Conservation (phyloP, 2,888 invertebrate genomes). For the Podabrus alpinus region DNA sequence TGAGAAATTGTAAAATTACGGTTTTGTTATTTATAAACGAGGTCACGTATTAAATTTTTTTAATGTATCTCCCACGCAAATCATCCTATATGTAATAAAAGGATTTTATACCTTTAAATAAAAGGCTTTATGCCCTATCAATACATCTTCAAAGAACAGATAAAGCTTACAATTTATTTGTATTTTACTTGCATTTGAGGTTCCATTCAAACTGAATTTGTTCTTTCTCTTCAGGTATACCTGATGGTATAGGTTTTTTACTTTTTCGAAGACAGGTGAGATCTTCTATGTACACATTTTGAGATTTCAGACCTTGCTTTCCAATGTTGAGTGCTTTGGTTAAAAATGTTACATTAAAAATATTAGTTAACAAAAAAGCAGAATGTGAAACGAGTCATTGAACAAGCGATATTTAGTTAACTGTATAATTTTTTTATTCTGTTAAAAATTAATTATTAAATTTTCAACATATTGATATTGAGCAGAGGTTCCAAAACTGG, state of each 20-base stretch:
- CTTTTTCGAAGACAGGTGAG: constrained; percentile 6
- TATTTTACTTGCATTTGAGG: constrained; percentile 9
- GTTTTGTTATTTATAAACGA: neutral
- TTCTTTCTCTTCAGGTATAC: constrained; percentile 6
- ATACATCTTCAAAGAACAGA: constrained; percentile 21
- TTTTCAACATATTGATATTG: too few relatives aligned
- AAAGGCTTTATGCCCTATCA: constrained; percentile 12
- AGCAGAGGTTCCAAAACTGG: too few relatives aligned
- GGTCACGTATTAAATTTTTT: constrained; percentile 4
- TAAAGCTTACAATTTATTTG: constrained; percentile 16
- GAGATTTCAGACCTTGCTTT: neutral
- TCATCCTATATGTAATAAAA: constrained; percentile 5
- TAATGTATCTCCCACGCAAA: constrained; percentile 14
- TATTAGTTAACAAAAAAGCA: neutral
- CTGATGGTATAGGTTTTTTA: constrained; percentile 1
- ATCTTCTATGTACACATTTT: neutral
- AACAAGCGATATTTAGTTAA: too few relatives aligned
- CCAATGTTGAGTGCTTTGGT: neutral
- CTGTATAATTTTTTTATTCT: too few relatives aligned
- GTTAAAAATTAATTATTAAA: too few relatives aligned
- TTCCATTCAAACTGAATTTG: constrained; percentile 6
- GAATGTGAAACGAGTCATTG: too few relatives aligned
- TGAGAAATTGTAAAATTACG: neutral
- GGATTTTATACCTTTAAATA: constrained; percentile 10
- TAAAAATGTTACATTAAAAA: neutral